Base-by-base conservation (phyloP, 1,140 invertebrate genomes). In the Drosophila chauvacae region DNA sequence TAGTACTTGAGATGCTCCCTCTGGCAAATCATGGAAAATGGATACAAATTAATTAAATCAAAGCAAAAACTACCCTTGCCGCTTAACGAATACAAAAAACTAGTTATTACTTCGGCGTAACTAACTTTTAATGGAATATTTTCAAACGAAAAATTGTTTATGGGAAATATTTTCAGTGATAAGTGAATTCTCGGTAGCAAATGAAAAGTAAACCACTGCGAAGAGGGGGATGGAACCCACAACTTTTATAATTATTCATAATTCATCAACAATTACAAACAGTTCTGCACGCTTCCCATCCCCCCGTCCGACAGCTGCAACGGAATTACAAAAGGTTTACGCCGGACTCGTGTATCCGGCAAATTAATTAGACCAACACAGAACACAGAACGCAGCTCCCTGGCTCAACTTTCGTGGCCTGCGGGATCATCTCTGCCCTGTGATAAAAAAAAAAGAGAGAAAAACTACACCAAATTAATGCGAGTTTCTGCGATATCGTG, bases 171-270 rank as follows among this genome's bases (percentile, higher is more conserved):
- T 59, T 58, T 5, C 7, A 13, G 14, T 39, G 18, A 9, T 35
- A 20, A 39, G 11, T 28, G 10, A 42, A 14, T 42, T n/a, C n/a
- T 5, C 18, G 14, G 18, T 14, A 4, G 13, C 14, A 33, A 42
- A 60, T 64, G 26, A 28, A 60, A 33, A 23, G 18, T 64, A 42
- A 60, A 42, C 26, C 51, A 30, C 26, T 20, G 14, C 47, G 9
- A 2, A 9, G 30, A 14, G 30, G 13, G 20, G 20, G 33, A 6
- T 4, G 7, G 26, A n/a, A 14, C n/a, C 3, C 57, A n/a, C 58
- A 66, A 68, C 45, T 69, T 51, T 64, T 13, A 51, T 69, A 51
- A 69, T 51, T 51, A 66, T 66, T 51, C 62, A 66, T 69, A 66
- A 66, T 66, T 69, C 42, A 47, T 33, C 30, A 50, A 35, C 45